These are phyloP conservation scores for Magallana angulata DNA, from an alignment of 1,140 invertebrate genomes.

Conservation along the genomic window DNA sequence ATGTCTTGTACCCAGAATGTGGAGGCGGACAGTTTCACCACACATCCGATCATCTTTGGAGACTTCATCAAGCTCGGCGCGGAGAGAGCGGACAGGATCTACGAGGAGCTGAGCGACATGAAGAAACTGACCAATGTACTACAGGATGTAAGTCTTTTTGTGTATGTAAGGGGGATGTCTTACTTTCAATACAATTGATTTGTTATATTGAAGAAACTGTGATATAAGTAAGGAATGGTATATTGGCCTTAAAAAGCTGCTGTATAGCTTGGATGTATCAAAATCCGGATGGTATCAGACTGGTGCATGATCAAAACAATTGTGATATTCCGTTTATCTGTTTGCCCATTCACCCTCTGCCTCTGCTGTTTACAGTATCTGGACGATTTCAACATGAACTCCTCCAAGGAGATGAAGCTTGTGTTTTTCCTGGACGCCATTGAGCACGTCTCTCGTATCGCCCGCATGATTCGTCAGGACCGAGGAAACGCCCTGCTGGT, in stretches of 20 bases:
- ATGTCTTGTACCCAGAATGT: conserved; percentile 66
- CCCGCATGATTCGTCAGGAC: conserved; percentile 79
- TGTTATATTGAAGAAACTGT: too few relatives aligned
- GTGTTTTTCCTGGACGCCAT: conserved; percentile 81
- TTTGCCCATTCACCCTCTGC: background rate
- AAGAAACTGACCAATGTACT: conserved; percentile 76
- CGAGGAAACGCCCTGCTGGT: conserved; percentile 80
- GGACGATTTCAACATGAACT: conserved; percentile 79
- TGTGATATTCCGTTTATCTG: too few relatives aligned
- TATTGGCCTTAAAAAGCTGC: too few relatives aligned
- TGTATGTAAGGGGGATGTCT: too few relatives aligned
- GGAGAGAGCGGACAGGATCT: conserved; percentile 74
- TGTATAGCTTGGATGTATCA: too few relatives aligned
- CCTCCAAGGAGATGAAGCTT: conserved; percentile 78
- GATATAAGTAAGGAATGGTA: too few relatives aligned
- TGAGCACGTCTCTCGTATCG: conserved; percentile 79
- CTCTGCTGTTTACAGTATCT: conserved; percentile 73
- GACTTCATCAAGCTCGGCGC: conserved; percentile 79
- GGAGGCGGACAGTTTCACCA: conserved; percentile 74
- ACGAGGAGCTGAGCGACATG: conserved; percentile 78
- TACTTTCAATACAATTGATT: too few relatives aligned
- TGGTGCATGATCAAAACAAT: too few relatives aligned
- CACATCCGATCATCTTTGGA: conserved; percentile 79
- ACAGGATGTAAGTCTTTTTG: conserved; percentile 74
- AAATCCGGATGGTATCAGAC: too few relatives aligned